phyloP scores from a whole-genome alignment of 2,113 vertebrate genomes.

The Mesembrinibis cayennensis region DNA sequence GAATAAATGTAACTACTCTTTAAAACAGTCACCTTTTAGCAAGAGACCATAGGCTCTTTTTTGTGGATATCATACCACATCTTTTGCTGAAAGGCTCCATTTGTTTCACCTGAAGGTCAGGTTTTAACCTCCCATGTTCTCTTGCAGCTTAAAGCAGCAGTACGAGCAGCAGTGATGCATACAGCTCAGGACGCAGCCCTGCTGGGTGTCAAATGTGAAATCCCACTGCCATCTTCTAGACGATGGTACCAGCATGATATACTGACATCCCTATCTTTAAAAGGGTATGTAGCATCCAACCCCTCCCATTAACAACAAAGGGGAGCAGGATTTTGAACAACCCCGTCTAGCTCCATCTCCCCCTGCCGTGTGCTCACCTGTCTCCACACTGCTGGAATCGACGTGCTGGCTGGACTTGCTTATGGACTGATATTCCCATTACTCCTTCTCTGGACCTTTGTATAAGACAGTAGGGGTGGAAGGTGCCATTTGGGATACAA shows the following conservation, averaged over 20 bases:
- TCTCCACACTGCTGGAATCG: background rate
- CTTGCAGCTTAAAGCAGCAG: background rate
- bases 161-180: background rate
- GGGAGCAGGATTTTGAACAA: background rate
- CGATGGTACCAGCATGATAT: background rate
- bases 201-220: background rate
- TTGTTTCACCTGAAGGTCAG: background rate
- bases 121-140: background rate
- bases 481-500: background rate
- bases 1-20: background rate
- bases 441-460: background rate
- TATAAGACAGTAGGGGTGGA: background rate
- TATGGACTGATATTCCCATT: fast-evolving
- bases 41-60: background rate
- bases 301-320: background rate
- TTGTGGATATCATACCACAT: fast-evolving
- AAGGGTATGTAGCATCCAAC: background rate
- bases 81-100: background rate
- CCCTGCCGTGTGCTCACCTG: background rate
- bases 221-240: background rate
- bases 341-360: background rate
- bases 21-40: background rate
- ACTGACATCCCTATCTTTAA: background rate
- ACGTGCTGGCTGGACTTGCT: background rate
- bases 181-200: background rate